Evolutionary conservation across 2,113 vertebrate genomes (phyloP).

Genomic region (Capreolus pygargus): DNA sequence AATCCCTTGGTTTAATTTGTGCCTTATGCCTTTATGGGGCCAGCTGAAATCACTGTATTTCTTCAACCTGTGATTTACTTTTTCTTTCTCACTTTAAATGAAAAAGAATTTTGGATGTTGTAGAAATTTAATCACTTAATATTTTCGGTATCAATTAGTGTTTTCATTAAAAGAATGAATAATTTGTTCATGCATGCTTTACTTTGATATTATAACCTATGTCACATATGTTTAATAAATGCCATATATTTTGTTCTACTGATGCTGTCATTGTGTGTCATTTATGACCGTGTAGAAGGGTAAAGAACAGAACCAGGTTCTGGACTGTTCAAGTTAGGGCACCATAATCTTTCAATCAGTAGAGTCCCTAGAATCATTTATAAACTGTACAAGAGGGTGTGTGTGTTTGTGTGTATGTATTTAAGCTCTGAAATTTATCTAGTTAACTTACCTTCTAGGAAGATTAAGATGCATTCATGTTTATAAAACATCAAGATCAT

Average conservation of each 20-base stretch:
- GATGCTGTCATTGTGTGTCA: slow-evolving; percentile 9
- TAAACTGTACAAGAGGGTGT: not conserved
- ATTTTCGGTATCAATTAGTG: slow-evolving; percentile 44
- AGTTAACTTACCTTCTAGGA: not conserved
- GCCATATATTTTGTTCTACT: slow-evolving; percentile 61
- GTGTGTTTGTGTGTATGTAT: not conserved
- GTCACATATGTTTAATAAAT: slow-evolving; percentile 59
- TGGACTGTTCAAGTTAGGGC: not conserved
- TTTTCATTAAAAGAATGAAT: slow-evolving; percentile 53
- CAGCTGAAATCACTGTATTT: slow-evolving; percentile 63
- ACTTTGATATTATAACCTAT: slow-evolving; percentile 40
- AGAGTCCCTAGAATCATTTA: not conserved
- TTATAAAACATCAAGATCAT: not conserved
- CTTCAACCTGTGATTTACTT: slow-evolving; percentile 47
- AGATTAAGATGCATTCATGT: not conserved
- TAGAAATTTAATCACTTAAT: slow-evolving; percentile 52
- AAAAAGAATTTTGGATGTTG: slow-evolving; percentile 50
- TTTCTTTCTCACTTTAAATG: slow-evolving; percentile 61
- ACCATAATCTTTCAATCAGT: not conserved
- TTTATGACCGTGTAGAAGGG: not conserved
- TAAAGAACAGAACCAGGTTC: not conserved
- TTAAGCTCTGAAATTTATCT: not conserved
- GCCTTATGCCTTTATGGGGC: slow-evolving; percentile 57
- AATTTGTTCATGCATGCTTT: slow-evolving; percentile 44
- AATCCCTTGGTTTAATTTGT: slow-evolving; percentile 26